Evolutionary conservation across 2,888 invertebrate species (phyloP), one percentile per base, ranked within the genome.

Genomic region (Drosophila mulleri): DNA sequence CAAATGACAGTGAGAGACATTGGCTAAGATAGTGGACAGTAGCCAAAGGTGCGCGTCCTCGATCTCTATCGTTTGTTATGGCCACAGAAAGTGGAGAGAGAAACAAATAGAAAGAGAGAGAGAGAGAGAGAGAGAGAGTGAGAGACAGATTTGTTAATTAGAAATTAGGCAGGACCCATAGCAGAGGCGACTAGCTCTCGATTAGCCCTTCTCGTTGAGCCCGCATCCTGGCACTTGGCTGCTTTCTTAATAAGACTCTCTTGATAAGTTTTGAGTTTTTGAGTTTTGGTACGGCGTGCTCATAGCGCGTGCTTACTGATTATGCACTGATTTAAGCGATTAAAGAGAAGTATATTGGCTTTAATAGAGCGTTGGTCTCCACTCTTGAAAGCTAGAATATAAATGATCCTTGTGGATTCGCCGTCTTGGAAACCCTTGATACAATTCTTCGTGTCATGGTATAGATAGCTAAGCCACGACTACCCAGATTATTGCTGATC

Each of bases 81-180:
- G 26, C 16, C 6, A 60, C 56, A 35, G 23, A 45, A 11, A 12
- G 54, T 8, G 37, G 32, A 18, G 14, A 2, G 35, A 23, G 20
- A 11, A 3, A 6, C 6, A 57, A 59, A 20, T 32, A 16, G 16
- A 11, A 3, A 6, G 11, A 57, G 62, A 20, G 44, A 16, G 16
- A 11, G 32, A 18, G 16, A 1, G 37, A n/a, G 37, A 7, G 6
- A 3, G 11, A n/a, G 18, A 57, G n/a, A 18, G 45, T 0, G n/a
- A 18, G 18, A 3, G 48, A 63, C 37, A 53, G 70, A 58, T 59
- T 59, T 69, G 68, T 75, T 80, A 78, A 81, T 80, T 80, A 71
- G 39, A 37, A 67, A 59, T 62, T 60, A 58, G 47, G 48, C 54
- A 63, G 70, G 59, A 71, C 63, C 63, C 66, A 67, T 70, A 80